phyloP scores from a whole-genome alignment of 2,888 invertebrate species.

The Tolmerus cingulatus region DNA sequence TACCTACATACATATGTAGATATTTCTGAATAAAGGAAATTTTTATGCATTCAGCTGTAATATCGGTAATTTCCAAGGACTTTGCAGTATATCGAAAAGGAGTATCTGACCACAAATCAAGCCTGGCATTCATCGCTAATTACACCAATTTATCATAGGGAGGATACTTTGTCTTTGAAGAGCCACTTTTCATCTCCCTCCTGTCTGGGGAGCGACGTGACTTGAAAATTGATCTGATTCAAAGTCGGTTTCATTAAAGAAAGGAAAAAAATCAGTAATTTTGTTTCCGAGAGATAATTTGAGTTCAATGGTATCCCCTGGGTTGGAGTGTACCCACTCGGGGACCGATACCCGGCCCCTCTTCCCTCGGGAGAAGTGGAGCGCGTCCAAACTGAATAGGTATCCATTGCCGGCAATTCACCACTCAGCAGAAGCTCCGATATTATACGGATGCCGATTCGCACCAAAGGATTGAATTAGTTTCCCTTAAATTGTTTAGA shows the following conservation, averaged over 20 bases:
- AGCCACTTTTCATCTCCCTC: background rate
- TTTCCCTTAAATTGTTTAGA: conserved; percentile 33
- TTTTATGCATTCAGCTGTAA: background rate
- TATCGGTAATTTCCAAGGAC: background rate
- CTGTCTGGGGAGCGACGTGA: background rate
- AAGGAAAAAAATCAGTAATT: background rate
- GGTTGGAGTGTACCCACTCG: background rate
- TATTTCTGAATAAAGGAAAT: background rate
- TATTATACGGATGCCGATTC: background rate
- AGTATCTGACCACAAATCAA: conserved; percentile 8
- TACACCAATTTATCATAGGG: conserved; percentile 33
- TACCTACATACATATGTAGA: too few relatives aligned
- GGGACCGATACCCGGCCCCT: background rate
- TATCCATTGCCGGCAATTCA: background rate
- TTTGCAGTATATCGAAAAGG: background rate
- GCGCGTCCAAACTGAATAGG: background rate
- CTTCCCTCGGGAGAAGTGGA: background rate
- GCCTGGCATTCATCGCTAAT: conserved; percentile 12
- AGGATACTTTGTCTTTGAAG: conserved; percentile 19
- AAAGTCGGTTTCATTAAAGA: conserved; percentile 19
- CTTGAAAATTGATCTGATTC: conserved; percentile 25
- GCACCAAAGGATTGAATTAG: conserved; percentile 30
- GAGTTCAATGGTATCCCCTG: background rate
- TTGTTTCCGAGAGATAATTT: conserved; percentile 27
- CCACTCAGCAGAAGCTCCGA: background rate